phyloP scores from a whole-genome alignment of 2,113 vertebrate species.

The Xiphophorus couchianus region DNA sequence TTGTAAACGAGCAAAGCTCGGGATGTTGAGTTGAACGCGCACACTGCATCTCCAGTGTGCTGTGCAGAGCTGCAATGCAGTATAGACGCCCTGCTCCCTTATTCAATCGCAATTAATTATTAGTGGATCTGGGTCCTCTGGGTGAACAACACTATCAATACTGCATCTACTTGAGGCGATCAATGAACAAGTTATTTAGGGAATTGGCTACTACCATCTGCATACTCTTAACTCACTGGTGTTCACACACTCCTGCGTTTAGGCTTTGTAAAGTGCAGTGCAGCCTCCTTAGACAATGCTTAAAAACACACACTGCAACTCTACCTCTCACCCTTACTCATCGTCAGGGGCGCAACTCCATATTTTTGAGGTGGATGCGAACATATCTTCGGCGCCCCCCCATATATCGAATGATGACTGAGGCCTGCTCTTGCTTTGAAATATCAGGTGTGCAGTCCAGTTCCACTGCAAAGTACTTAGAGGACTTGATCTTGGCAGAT shows the following conservation, averaged over 20 bases:
- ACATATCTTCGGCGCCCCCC: no score
- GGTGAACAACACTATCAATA: conserved; percentile 75
- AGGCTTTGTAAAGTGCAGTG: conserved; percentile 29
- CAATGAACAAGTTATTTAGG: conserved; percentile 76
- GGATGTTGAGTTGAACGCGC: neutral
- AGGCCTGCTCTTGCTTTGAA: no score
- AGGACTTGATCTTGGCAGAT: no score
- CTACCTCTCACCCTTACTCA: conserved; percentile 8
- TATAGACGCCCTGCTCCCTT: conserved; percentile 50
- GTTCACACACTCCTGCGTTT: conserved; percentile 22
- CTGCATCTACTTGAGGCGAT: conserved; percentile 71
- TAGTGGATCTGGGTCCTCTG: conserved; percentile 70
- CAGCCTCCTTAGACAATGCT: conserved; percentile 12
- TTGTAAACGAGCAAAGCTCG: neutral
- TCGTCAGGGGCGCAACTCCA: no score
- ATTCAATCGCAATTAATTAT: conserved; percentile 75
- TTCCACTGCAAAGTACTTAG: no score
- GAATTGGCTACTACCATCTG: conserved; percentile 52
- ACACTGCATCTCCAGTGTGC: conserved; percentile 18
- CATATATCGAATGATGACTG: no score
- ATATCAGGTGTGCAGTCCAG: no score
- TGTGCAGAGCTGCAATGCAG: conserved; percentile 70
- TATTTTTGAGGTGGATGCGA: no score
- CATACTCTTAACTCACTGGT: conserved; percentile 22
- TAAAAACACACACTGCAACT: conserved; percentile 13